Base-by-base conservation (phyloP, 2,797 vertebrate genomes). In the Clarias laeviceps region DNA sequence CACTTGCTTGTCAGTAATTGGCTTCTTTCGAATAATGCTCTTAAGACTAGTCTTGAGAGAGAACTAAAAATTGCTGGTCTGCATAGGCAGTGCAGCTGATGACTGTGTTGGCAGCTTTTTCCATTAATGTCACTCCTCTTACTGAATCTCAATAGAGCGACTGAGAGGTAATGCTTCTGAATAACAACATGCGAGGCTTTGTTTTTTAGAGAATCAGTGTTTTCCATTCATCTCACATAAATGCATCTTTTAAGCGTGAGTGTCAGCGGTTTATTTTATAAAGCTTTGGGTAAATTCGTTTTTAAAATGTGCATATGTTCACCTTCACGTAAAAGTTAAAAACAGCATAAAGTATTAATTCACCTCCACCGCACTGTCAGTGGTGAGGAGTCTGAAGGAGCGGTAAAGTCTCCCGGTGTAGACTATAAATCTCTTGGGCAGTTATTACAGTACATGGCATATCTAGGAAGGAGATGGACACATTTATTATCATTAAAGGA, bases 121-220 rank as follows among this genome's bases (percentile, higher is more conserved):
- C 88, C 92, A 93, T 95, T 94, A 94, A 90, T 87, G 89, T 92
- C 87, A 90, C 88, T 90, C 32, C 87, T 87, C 89, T 82, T 73
- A 86, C 85, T 88, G 91, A 92, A 90, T 88, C 91, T 93, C 89
- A 88, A 86, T 70, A 84, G 88, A 87, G 89, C 78, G 9, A 32
- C 82, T 86, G 87, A 78, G 84, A 85, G 85, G 84, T 62, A 64
- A 87, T 40, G 50, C 78, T 11, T 66, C 85, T 83, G 85, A 85
- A 87, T 84, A 80, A 81, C 81, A 85, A 82, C 82, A 82, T 69
- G 77, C 59, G 32, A 64, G 50, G 66, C 24, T 32, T 45, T 86
- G n/a, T 76, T 57, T 50, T 59, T 15, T 45, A 56, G 34, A 54
- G 68, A 78, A 83, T 82, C 27, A 14, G 17, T 70, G 11, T 78